Conservation (phyloP, 2,888 invertebrate genomes). For the Pyrrhosoma nymphula region DNA sequence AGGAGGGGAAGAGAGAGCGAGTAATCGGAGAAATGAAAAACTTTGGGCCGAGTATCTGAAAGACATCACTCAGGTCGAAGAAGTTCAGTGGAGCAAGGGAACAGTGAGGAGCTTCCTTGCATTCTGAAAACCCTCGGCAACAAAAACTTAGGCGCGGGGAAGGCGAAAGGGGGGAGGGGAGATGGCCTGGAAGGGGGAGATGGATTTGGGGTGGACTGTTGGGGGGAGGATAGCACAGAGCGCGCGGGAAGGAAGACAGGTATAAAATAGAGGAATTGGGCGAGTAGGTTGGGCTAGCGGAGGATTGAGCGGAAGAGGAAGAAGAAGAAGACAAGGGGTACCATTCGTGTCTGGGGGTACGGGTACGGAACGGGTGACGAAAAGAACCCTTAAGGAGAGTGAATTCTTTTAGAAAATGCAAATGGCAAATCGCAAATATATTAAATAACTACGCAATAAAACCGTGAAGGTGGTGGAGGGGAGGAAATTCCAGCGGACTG, state of each 20-base stretch:
- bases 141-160: constrained; percentile 46
- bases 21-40: constrained; percentile 61
- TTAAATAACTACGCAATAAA: too few species aligned
- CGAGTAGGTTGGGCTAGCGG: background rate
- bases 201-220: background rate
- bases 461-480: too few species aligned
- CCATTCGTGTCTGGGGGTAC: too few species aligned
- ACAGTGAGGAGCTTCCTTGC: constrained; percentile 61
- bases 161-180: background rate
- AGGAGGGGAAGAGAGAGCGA: background rate
- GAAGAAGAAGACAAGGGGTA: background rate
- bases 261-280: background rate
- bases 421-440: too few species aligned
- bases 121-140: constrained; percentile 60
- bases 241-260: background rate
- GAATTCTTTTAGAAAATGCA: too few species aligned
- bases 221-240: background rate
- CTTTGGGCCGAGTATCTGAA: constrained; percentile 46
- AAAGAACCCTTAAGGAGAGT: too few species aligned
- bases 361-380: too few species aligned
- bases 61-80: constrained; percentile 62
- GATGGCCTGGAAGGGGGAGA: background rate
- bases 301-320: background rate
- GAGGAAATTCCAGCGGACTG: too few species aligned
- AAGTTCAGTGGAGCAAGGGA: constrained; percentile 47